phyloP scores from a whole-genome alignment of 2,113 vertebrate species.

The Diphyllodes magnificus region DNA sequence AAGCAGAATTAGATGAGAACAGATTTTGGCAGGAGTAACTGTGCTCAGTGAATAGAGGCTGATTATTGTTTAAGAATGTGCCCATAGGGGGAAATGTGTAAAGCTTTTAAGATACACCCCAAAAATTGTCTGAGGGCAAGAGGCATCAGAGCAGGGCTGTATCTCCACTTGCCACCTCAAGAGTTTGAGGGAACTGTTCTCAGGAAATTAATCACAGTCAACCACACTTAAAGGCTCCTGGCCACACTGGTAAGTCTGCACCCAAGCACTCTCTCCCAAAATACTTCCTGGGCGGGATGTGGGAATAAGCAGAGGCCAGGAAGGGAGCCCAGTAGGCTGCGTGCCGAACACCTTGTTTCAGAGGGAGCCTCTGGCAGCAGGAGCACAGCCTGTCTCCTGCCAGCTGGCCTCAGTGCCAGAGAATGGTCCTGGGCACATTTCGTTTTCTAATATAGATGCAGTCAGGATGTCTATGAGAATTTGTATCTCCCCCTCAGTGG shows the following conservation, averaged over 20 bases:
- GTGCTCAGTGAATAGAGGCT: background rate
- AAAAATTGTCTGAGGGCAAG: background rate
- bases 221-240: background rate
- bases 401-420: background rate
- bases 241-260: background rate
- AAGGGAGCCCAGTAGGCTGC: background rate
- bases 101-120: background rate
- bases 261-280: background rate
- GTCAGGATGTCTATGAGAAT: slow-evolving; percentile 12
- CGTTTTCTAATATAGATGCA: slow-evolving; percentile 22
- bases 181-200: background rate
- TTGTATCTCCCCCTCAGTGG: background rate
- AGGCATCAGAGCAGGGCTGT: background rate
- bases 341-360: background rate
- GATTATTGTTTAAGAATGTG: background rate
- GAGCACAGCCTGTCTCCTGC: background rate
- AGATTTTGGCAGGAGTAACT: background rate
- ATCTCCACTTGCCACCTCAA: background rate
- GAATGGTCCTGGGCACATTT: background rate
- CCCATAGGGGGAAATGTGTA: background rate
- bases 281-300: background rate
- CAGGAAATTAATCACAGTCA: background rate
- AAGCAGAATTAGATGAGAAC: background rate
- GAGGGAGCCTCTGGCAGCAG: background rate
- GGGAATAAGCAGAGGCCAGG: background rate